Base-by-base conservation (phyloP, 2,888 invertebrate species). In the Fragum whitleyi region DNA sequence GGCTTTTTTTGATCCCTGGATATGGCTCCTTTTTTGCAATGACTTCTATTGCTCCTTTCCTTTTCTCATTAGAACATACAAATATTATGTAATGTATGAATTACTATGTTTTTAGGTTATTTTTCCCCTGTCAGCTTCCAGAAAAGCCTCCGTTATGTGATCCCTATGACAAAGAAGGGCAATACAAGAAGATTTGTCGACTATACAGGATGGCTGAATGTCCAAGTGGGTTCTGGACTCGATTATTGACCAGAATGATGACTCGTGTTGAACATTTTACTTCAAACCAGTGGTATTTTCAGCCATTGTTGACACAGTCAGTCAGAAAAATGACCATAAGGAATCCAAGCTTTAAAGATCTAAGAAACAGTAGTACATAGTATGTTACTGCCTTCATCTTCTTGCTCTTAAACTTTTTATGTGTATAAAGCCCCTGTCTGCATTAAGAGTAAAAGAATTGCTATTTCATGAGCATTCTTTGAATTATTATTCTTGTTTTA, bases 191-290 rank as follows among this genome's bases (percentile, higher is more conserved):
- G 53, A 77, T 91, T 6, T 78, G 85, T n/a, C 87, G 92, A 6
- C 83, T 92, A 7, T 93, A 93, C 86, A 71, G 87, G 59, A 88
- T 92, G 87, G 82, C 85, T 1, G 90, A 89, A 67, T 86, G 91
- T 51, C 92, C 93, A 0, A 87, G 85, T 59, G 91, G 92, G 1
- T 88, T 93, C 75, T 93, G 92, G 93, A 91, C 88, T 51, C 85
- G 92, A 32, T 85, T 92, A n/a, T 88, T 93, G 62, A 87, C 90
- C 6, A 83, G 89, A 7, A 76, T 92, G 55, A 87, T 92, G 86
- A 79, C 85, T 47, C 67, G 85, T 7, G 78, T 88, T 0, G 87
- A 88, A 69, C 85, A 86, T 59, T 83, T 87, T 39, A 71, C 84
- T 1, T 72, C 78, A 32, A 61, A 70, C 19, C 81, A 85, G 39